Percentiles rank a stretch among this genome's conserved stretches.
These are phyloP conservation scores for Muscicapa comitata DNA, from an alignment of 2,797 vertebrate genomes.

Conservation along the genomic window DNA sequence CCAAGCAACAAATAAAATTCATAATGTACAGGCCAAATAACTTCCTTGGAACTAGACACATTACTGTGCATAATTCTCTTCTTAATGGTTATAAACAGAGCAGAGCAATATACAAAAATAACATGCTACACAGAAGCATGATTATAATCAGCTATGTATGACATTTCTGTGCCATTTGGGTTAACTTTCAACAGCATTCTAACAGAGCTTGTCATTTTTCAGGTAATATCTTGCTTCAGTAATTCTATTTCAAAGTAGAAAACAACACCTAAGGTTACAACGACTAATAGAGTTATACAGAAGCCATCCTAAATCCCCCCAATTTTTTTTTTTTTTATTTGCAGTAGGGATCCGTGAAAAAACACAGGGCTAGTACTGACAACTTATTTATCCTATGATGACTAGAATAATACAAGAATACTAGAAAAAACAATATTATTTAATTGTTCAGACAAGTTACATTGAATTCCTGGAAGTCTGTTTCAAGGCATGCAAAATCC, in stretches of 20 bases:
- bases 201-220: slow-evolving; percentile 14
- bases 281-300: neutral
- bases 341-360: neutral
- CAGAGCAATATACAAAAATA: slow-evolving; percentile 26
- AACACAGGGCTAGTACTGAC: neutral
- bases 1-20: slow-evolving; percentile 49
- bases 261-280: neutral
- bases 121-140: neutral
- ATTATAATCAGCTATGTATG: slow-evolving; percentile 9
- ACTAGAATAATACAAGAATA: neutral
- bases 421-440: neutral
- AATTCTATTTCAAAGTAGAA: slow-evolving; percentile 34
- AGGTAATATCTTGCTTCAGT: slow-evolving; percentile 28
- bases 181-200: slow-evolving; percentile 27
- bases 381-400: neutral
- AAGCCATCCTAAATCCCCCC: neutral
- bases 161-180: slow-evolving; percentile 39
- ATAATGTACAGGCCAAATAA: slow-evolving; percentile 11
- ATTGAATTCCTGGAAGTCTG: neutral
- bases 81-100: slow-evolving; percentile 33
- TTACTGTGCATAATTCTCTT: slow-evolving; percentile 1
- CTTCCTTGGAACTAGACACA: slow-evolving; percentile 14
- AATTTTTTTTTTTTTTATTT: neutral
- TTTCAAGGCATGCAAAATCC: neutral
- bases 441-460: neutral